These are phyloP conservation scores for Limnephilus rhombicus DNA, from an alignment of 2,888 invertebrate genomes.

Conservation along the genomic window DNA sequence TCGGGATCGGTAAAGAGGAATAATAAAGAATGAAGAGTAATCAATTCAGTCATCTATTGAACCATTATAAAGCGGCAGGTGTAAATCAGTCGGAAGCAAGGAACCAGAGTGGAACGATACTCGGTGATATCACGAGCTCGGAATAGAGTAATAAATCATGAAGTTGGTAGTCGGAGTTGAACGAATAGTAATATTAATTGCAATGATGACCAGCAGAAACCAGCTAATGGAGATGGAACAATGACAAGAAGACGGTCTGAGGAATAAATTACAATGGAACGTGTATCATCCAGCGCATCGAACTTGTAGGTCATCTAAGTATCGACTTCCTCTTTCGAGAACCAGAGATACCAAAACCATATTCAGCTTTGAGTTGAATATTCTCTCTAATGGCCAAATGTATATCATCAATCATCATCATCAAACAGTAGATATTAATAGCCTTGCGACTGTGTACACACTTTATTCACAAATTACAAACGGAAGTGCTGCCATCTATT, in stretches of 20 bases:
- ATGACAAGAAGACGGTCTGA: background rate
- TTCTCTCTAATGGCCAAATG: too few species aligned
- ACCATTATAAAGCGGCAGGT: background rate
- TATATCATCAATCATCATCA: too few species aligned
- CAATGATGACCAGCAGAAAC: background rate
- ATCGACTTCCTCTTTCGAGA: too few species aligned
- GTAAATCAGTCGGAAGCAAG: background rate
- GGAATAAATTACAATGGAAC: background rate
- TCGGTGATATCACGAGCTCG: background rate
- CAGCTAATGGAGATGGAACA: background rate
- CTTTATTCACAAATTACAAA: too few species aligned
- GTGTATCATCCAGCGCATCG: too few species aligned
- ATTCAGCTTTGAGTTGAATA: too few species aligned
- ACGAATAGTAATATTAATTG: background rate
- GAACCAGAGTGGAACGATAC: background rate
- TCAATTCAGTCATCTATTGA: background rate
- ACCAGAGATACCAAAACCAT: too few species aligned
- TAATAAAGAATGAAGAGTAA: background rate
- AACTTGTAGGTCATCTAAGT: too few species aligned
- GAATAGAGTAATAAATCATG: background rate
- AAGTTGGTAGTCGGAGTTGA: background rate
- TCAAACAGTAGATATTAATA: too few species aligned
- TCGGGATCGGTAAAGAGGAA: background rate
- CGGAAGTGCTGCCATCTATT: too few species aligned
- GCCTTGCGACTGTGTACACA: too few species aligned